Conservation (phyloP, 92 coral and sea anemone species). For the Epizoanthus illoricatus region DNA sequence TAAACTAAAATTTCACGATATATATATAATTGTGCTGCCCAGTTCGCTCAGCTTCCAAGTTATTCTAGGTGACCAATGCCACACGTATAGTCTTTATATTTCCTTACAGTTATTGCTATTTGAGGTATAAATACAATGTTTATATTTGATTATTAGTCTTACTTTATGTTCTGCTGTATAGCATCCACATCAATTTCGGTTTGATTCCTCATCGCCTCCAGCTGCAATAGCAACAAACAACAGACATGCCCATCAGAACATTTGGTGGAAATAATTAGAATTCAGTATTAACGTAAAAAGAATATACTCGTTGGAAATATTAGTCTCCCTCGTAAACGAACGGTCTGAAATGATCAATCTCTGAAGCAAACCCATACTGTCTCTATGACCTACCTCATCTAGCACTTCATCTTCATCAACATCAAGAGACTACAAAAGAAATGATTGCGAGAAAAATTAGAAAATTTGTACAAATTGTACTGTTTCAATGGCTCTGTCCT, state of each 20-base stretch:
- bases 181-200: conserved; percentile 50
- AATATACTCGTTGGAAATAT: too few relatives aligned
- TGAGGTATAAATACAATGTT: background rate
- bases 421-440: conserved; percentile 68
- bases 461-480: too few relatives aligned
- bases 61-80: too few relatives aligned
- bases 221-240: conserved; percentile 35
- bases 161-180: conserved; percentile 48
- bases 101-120: background rate
- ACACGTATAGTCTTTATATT: too few relatives aligned
- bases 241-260: background rate
- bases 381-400: conserved; percentile 49
- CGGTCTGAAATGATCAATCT: background rate
- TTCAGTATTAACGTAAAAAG: too few relatives aligned
- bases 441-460: background rate
- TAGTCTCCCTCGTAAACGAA: too few relatives aligned
- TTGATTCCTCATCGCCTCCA: conserved; percentile 53
- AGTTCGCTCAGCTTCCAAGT: too few relatives aligned
- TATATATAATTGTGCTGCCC: too few relatives aligned
- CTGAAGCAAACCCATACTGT: background rate
- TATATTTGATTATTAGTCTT: conserved; percentile 22
- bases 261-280: too few relatives aligned
- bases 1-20: background rate
- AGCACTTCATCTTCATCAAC: conserved; percentile 77
- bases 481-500: too few relatives aligned